Evolutionary conservation across 2,888 invertebrate species (phyloP).

Genomic region (Sclerodermus sp.): DNA sequence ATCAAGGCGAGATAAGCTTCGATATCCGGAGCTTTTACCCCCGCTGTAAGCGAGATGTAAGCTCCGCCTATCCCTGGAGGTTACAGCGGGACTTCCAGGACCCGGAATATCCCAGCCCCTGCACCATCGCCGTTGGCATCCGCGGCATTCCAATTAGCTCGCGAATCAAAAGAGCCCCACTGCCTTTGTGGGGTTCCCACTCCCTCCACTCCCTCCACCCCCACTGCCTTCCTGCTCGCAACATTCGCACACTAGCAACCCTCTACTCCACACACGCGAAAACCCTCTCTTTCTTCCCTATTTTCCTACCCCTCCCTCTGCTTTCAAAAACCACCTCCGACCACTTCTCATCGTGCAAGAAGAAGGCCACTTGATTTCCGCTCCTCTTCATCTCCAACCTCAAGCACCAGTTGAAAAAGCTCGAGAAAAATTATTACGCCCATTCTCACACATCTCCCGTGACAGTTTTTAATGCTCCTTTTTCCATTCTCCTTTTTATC

Average conservation of each 20-base stretch:
- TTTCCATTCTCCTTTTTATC: too few species aligned
- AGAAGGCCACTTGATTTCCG: too few species aligned
- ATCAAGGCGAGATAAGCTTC: slow-evolving; percentile 34
- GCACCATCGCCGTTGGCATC: slow-evolving; percentile 55
- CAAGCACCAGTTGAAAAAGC: too few species aligned
- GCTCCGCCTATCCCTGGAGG: slow-evolving; percentile 49
- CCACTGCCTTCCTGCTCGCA: neutral
- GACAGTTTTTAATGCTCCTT: too few species aligned
- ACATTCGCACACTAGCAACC: neutral
- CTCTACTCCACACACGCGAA: neutral
- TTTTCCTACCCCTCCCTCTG: neutral
- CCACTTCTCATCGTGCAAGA: too few species aligned
- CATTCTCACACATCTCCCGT: too few species aligned
- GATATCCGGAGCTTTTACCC: slow-evolving; percentile 44
- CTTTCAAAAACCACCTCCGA: too few species aligned
- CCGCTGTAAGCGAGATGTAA: slow-evolving; percentile 33
- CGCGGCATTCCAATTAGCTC: slow-evolving; percentile 57
- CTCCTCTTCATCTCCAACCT: too few species aligned
- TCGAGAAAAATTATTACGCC: too few species aligned
- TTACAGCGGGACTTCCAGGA: slow-evolving; percentile 38
- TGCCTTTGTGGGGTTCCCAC: slow-evolving; percentile 53
- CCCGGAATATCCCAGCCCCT: slow-evolving; percentile 38
- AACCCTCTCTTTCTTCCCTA: neutral
- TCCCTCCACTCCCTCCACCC: slow-evolving; percentile 4
- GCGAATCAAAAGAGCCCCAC: slow-evolving; percentile 57